Evolutionary conservation across 2,113 vertebrate species (phyloP).

Genomic region (Chamaetylas fuelleborni): DNA sequence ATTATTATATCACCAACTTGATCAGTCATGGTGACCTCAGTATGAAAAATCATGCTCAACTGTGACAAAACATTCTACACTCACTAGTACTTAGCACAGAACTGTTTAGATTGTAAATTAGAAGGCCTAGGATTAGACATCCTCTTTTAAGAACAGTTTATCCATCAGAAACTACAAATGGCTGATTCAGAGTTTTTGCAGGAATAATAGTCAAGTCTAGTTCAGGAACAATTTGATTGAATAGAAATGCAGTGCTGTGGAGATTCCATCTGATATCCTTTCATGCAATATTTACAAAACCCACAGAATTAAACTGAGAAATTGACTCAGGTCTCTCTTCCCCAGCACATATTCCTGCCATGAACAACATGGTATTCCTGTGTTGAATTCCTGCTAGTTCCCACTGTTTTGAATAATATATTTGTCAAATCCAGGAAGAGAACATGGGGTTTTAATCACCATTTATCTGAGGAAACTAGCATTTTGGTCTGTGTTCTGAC

Average conservation of each 20-base stretch:
- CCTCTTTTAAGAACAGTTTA: not conserved
- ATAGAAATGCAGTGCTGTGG: not conserved
- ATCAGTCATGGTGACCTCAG: not conserved
- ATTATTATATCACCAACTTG: not conserved
- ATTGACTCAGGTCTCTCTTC: not conserved
- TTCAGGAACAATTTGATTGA: not conserved
- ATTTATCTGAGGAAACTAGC: not conserved
- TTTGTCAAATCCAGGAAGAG: not conserved
- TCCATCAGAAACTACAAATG: not conserved
- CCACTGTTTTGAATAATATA: not conserved
- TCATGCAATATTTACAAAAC: not conserved
- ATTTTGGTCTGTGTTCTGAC: not conserved
- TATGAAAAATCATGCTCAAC: not conserved
- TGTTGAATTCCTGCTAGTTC: not conserved
- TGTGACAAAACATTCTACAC: not conserved
- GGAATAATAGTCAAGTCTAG: not conserved
- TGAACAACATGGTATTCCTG: not conserved
- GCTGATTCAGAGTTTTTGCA: not conserved
- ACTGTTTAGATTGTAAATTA: not conserved
- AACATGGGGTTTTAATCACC: rapidly evolving
- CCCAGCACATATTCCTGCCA: not conserved
- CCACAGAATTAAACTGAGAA: not conserved
- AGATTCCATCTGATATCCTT: not conserved
- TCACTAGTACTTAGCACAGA: not conserved
- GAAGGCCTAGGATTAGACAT: not conserved